Base-by-base conservation (phyloP, 2,888 invertebrate genomes). In the Tricholauxania praeusta region DNA sequence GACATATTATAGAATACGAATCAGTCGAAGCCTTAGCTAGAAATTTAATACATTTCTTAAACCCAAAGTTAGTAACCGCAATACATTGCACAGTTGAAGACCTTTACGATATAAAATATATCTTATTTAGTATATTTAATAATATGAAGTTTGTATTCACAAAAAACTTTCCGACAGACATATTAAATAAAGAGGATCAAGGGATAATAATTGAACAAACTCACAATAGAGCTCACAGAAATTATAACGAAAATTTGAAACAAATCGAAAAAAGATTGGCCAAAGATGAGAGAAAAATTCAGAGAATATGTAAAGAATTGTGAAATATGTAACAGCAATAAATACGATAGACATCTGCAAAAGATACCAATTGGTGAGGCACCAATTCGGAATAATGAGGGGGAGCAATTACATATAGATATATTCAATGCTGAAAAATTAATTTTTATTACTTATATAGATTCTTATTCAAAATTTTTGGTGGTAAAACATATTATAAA, bases 271-370 rank as follows among this genome's bases (percentile, higher is more conserved):
- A 60, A 72, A n/a, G n/a, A n/a, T n/a, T n/a, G n/a, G n/a, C n/a
- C n/a, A n/a, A n/a, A 72, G 22, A 72, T 72, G 68, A 72, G 63
- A 68, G 68, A 65, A 39, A 59, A 66, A n/a, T 72, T 72, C 19
- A 72, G 66, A 49, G n/a, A 72, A 65, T 72, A 53, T 65, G 57
- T 71, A 19, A 67, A 57, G 64, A 65, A 74, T 15, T 75, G 74
- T 17, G 62, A 19, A 53, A 65, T 71, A 1, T 75, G 74, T 53
- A 76, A 75, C 47, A 78, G 52, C 57, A 71, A 12, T 28, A n/a
- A n/a, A n/a, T n/a, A n/a, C n/a, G n/a, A n/a, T n/a, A n/a, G n/a
- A n/a, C n/a, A n/a, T n/a, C n/a, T n/a, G n/a, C n/a, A n/a, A n/a
- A n/a, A n/a, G n/a, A n/a, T n/a, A n/a, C n/a, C n/a, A n/a, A n/a